A percentile compares a stretch with the other conserved stretches of the same genome.
phyloP scores from a whole-genome alignment of 2,888 invertebrate genomes.

The Eristalis intricaria region DNA sequence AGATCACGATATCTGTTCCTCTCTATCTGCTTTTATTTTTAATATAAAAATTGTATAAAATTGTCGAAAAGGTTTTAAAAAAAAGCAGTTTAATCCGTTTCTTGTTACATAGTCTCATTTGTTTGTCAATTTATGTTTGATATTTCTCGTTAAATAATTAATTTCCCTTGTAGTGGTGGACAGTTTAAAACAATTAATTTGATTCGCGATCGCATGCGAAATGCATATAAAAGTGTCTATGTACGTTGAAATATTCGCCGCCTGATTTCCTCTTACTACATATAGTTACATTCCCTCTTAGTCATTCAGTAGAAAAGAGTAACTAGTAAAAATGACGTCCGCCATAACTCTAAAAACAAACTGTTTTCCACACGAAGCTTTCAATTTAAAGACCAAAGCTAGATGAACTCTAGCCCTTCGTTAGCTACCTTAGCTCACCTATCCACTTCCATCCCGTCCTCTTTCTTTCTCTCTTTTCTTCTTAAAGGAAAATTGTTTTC shows the following conservation, averaged over 20 bases:
- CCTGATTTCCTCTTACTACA: constrained; percentile 31
- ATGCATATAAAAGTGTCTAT: constrained; percentile 21
- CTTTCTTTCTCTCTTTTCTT: neutral
- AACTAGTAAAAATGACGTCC: constrained; percentile 25
- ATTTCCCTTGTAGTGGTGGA: neutral
- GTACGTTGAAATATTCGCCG: constrained; percentile 36
- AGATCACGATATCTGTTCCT: constrained; percentile 61
- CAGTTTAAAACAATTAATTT: neutral
- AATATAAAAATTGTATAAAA: constrained; percentile 21
- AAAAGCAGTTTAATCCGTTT: constrained; percentile 43
- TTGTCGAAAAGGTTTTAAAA: constrained; percentile 6
- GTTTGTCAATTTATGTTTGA: neutral
- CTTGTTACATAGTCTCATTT: constrained; percentile 48
- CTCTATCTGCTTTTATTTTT: constrained; percentile 33
- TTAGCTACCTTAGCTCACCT: neutral
- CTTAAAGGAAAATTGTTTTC: constrained; percentile 47
- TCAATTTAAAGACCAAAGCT: neutral
- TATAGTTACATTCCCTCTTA: neutral
- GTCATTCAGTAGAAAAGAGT: neutral
- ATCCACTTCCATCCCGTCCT: neutral
- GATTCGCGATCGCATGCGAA: constrained; percentile 51
- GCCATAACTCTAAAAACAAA: constrained; percentile 31
- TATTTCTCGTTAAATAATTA: neutral
- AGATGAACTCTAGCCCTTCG: constrained; percentile 25
- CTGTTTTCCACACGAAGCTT: constrained; percentile 9